These are phyloP conservation scores for Perca flavescens DNA, from an alignment of 2,113 vertebrate species.

Conservation along the genomic window DNA sequence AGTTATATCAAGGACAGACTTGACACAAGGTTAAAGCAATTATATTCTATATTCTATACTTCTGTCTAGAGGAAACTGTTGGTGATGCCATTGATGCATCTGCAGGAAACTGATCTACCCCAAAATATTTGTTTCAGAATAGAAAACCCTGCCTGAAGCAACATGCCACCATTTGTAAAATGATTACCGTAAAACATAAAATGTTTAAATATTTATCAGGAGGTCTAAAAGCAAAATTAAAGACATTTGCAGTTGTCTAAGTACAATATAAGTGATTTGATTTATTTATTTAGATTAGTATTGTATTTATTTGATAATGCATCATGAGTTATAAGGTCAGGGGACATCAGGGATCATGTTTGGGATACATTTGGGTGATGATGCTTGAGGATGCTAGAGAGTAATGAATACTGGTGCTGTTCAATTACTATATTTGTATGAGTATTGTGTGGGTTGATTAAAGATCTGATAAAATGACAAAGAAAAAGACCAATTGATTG, in stretches of 20 bases:
- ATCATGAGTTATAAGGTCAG: background rate
- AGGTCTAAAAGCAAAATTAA: background rate
- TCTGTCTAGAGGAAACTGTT: constrained; percentile 1
- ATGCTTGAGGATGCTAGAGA: background rate
- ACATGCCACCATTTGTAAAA: background rate
- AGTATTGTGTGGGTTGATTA: background rate
- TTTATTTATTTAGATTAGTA: background rate
- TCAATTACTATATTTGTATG: background rate
- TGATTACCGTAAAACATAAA: background rate
- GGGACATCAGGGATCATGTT: background rate
- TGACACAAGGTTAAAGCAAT: constrained; percentile 35
- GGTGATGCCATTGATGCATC: constrained; percentile 3
- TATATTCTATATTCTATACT: constrained; percentile 20
- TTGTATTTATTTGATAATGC: background rate
- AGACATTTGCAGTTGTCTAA: background rate
- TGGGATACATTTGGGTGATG: background rate
- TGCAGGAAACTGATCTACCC: background rate
- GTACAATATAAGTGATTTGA: background rate
- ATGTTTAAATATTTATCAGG: background rate
- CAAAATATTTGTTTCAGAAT: background rate
- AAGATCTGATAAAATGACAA: constrained; percentile 1
- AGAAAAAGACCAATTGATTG: constrained; percentile 14
- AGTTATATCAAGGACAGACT: constrained; percentile 14
- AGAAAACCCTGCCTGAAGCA: background rate
- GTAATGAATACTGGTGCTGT: background rate